These are phyloP conservation scores for Calephelis nemesis DNA, from an alignment of 1,140 invertebrate species.

Conservation along the genomic window DNA sequence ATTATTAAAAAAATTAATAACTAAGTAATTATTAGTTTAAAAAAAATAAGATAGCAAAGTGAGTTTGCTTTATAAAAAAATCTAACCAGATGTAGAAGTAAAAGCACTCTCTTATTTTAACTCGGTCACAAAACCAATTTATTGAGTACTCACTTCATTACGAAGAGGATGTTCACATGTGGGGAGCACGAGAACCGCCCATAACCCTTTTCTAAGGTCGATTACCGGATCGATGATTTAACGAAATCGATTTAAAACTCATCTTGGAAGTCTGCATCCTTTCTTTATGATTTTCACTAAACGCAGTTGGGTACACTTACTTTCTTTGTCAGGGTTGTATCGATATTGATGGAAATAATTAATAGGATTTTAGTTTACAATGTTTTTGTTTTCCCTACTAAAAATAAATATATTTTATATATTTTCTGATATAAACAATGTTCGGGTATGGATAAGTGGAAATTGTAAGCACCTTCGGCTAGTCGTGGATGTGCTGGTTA, in stretches of 20 bases:
- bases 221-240: constrained; percentile 75
- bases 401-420: too few relatives aligned
- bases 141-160: constrained; percentile 19
- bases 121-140: neutral
- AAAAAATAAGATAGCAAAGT: too few relatives aligned
- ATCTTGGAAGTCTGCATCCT: constrained; percentile 58
- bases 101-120: neutral
- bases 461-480: too few relatives aligned
- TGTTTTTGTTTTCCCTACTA: too few relatives aligned
- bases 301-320: neutral
- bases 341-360: too few relatives aligned
- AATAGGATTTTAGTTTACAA: too few relatives aligned
- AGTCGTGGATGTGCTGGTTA: too few relatives aligned
- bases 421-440: too few relatives aligned
- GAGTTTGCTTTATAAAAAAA: neutral
- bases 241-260: constrained; percentile 68
- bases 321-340: neutral
- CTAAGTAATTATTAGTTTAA: too few relatives aligned
- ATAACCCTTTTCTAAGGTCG: constrained; percentile 72
- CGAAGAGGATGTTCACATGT: constrained; percentile 64
- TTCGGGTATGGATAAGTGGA: too few relatives aligned
- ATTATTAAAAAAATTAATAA: too few relatives aligned
- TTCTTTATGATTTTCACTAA: constrained; percentile 24
- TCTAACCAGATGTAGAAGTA: neutral
- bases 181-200: constrained; percentile 60